Evolutionary conservation across 2,113 vertebrate species (phyloP).

Genomic region (Lutjanus erythropterus): DNA sequence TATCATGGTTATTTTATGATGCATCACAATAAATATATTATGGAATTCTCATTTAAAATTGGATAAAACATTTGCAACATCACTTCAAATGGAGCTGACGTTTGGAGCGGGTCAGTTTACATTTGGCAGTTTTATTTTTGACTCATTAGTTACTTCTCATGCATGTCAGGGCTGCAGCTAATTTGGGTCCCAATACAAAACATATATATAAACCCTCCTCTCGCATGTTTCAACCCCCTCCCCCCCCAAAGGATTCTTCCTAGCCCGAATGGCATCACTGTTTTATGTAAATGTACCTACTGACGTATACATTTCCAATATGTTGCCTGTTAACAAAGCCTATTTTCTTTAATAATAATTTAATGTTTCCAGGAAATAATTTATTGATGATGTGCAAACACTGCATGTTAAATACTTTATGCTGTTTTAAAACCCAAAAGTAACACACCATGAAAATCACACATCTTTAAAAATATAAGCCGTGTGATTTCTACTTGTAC

Average conservation of each 20-base stretch:
- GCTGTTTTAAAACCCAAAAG: no score
- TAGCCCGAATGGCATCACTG: not conserved
- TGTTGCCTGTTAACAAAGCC: not conserved
- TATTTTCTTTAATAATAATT: no score
- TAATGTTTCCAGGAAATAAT: no score
- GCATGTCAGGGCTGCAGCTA: not conserved
- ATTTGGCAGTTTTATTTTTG: not conserved
- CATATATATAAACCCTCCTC: not conserved
- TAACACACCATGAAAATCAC: not conserved
- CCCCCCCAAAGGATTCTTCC: no score
- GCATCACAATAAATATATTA: no score
- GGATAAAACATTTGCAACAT: not conserved
- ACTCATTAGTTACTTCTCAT: not conserved
- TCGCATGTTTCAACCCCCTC: no score
- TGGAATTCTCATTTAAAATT: not conserved
- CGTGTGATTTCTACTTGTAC: not conserved
- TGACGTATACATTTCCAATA: no score
- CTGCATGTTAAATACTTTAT: not conserved
- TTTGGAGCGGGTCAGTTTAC: not conserved
- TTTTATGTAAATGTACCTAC: not conserved
- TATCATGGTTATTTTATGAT: no score
- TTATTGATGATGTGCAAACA: not conserved
- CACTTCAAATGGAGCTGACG: no score
- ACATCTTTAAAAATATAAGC: not conserved
- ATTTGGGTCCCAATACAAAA: not conserved